Evolutionary conservation across 2,113 vertebrate species (phyloP).

Genomic region (Stomatorhinus ivindoensis): DNA sequence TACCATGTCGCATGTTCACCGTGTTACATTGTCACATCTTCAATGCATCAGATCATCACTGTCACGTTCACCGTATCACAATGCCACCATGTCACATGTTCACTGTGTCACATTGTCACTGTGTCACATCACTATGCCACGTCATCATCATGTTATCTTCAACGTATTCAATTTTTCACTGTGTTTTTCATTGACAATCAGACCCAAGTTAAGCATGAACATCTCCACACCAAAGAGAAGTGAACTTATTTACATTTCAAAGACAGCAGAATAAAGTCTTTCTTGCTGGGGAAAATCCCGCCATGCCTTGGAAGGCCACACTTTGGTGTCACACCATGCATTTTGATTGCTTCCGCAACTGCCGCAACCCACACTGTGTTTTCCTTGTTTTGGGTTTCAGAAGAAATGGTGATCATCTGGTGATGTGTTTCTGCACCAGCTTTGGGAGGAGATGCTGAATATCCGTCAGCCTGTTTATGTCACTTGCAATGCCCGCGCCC

Average conservation of each 20-base stretch:
- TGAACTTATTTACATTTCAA: slow-evolving; percentile 28
- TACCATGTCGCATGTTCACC: neutral
- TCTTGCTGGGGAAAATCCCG: neutral
- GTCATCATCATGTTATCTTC: neutral
- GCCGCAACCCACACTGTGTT: neutral
- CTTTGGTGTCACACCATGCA: neutral
- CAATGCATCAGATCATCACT: neutral
- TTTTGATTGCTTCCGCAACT: neutral
- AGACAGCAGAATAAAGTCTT: slow-evolving; percentile 1
- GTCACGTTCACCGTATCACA: neutral
- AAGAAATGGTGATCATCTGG: slow-evolving; percentile 12
- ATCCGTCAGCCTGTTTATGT: neutral
- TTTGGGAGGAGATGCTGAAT: slow-evolving; percentile 11
- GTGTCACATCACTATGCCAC: neutral
- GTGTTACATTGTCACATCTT: neutral
- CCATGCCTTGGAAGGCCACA: neutral
- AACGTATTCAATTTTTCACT: neutral
- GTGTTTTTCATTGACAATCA: neutral
- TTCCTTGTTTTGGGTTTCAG: slow-evolving; percentile 2
- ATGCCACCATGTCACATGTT: neutral
- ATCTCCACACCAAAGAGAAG: neutral
- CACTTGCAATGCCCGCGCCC: neutral
- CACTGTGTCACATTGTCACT: neutral
- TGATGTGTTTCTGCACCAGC: neutral
- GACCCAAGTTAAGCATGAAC: neutral